A percentile compares a stretch with the other conserved stretches of the same genome.
These are phyloP conservation scores for Sebastes steindachneri DNA, from an alignment of 2,797 vertebrate genomes.

Conservation along the genomic window DNA sequence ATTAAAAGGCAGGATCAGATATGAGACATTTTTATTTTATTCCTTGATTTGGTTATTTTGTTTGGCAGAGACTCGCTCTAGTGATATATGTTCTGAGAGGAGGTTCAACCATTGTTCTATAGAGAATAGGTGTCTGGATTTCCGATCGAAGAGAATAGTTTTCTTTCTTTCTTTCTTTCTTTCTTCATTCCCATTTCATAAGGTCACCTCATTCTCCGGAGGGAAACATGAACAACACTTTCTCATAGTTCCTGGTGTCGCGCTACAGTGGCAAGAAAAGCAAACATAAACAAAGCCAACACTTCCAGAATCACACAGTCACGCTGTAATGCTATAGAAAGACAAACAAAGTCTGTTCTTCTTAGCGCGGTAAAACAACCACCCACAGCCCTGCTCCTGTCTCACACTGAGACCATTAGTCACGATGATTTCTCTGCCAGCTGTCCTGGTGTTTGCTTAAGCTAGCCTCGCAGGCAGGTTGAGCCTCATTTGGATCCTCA, in stretches of 20 bases:
- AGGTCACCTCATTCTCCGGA: slow-evolving; percentile 38
- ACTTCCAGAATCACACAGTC: slow-evolving; percentile 70
- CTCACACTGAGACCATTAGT: slow-evolving; percentile 81
- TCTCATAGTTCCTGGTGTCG: slow-evolving; percentile 32
- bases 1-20: neutral
- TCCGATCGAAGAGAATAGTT: neutral
- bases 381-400: slow-evolving; percentile 75
- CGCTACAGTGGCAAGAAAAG: slow-evolving; percentile 51
- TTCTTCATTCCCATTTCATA: slow-evolving; percentile 5
- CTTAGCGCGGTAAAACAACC: slow-evolving; percentile 69
- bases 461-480: slow-evolving; percentile 74
- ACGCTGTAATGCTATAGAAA: slow-evolving; percentile 67
- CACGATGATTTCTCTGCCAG: slow-evolving; percentile 80
- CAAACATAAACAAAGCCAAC: slow-evolving; percentile 67
- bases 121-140: neutral
- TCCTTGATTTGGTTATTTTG: neutral
- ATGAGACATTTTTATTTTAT: neutral
- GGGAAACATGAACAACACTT: slow-evolving; percentile 18
- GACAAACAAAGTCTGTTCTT: slow-evolving; percentile 77
- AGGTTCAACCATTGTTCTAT: neutral
- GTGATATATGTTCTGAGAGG: neutral
- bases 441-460: slow-evolving; percentile 78
- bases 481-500: slow-evolving; percentile 76
- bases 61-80: neutral
- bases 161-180: neutral